Evolutionary conservation across 2,797 vertebrate genomes (phyloP).

Genomic region (Onychomys leucogaster): DNA sequence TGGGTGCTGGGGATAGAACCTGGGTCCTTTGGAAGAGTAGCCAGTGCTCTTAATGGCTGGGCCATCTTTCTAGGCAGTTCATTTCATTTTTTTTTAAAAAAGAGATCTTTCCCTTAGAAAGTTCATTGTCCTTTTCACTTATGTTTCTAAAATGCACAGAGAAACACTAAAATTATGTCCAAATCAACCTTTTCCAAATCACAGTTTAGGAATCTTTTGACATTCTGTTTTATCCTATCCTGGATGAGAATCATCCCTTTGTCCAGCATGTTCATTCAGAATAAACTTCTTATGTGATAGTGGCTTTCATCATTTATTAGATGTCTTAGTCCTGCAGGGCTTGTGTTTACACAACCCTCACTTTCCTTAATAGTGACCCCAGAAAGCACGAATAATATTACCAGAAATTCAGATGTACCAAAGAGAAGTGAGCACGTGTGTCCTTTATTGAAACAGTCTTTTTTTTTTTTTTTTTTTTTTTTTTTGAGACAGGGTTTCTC

Average conservation of each 20-base stretch:
- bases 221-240: neutral
- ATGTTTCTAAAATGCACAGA: slow-evolving; percentile 21
- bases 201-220: neutral
- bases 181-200: neutral
- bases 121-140: neutral
- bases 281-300: neutral
- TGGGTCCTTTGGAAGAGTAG: neutral
- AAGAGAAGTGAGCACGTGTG: neutral
- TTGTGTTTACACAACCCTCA: neutral
- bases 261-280: neutral
- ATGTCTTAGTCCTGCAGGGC: neutral
- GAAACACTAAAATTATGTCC: neutral
- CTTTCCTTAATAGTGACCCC: neutral
- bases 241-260: neutral
- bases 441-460: neutral
- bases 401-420: too few relatives aligned
- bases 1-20: neutral
- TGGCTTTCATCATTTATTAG: neutral
- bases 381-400: neutral
- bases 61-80: neutral
- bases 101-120: neutral
- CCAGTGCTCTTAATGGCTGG: neutral
- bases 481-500: neutral
- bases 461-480: neutral
- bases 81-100: neutral